Conservation (phyloP, 2,888 invertebrate genomes). For the Opisthograptis luteolata region DNA sequence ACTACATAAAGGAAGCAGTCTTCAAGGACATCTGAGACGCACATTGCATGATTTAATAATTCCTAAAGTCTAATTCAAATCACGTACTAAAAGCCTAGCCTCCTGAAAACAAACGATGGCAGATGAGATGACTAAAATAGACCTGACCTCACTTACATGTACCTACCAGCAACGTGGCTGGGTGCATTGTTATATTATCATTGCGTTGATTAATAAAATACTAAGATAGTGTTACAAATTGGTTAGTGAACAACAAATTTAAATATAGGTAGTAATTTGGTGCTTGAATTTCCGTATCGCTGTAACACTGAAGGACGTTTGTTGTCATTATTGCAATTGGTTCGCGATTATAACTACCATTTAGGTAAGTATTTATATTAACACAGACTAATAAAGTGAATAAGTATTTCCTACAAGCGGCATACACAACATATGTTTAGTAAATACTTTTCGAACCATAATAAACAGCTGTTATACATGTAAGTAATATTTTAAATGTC, state of each 20-base stretch:
- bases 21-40: slow-evolving; percentile 56
- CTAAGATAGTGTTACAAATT: slow-evolving; percentile 41
- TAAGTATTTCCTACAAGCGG: background rate
- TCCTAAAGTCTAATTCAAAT: slow-evolving; percentile 44
- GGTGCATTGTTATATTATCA: background rate
- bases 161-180: background rate
- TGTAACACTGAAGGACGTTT: slow-evolving; percentile 72
- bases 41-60: slow-evolving; percentile 47
- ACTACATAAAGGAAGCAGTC: slow-evolving; percentile 46
- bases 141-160: slow-evolving; percentile 39
- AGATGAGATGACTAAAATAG: slow-evolving; percentile 42
- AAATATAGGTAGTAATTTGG: slow-evolving; percentile 71
- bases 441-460: too few relatives aligned
- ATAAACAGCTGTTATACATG: too few relatives aligned
- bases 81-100: slow-evolving; percentile 45
- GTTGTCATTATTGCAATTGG: slow-evolving; percentile 45
- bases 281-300: slow-evolving; percentile 72
- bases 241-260: slow-evolving; percentile 49
- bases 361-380: slow-evolving; percentile 24
- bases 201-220: slow-evolving; percentile 2
- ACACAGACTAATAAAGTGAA: slow-evolving; percentile 1
- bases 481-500: too few relatives aligned
- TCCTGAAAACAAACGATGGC: slow-evolving; percentile 38
- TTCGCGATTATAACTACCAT: slow-evolving; percentile 30
- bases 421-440: background rate